Conservation (phyloP, 2,113 vertebrate genomes). For the Phaetusa simplex region DNA sequence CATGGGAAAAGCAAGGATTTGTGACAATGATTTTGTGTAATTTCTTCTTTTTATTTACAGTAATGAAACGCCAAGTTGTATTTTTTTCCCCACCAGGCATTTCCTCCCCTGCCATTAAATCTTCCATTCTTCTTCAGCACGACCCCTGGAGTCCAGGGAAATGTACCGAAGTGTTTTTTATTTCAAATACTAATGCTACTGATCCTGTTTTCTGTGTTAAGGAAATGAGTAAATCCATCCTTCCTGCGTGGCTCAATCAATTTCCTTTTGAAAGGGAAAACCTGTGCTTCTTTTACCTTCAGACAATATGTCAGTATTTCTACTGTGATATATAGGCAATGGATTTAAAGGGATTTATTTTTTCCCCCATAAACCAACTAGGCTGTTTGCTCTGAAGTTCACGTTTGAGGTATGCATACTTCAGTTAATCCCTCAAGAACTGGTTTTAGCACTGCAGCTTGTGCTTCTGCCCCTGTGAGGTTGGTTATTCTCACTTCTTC, state of each 20-base stretch:
- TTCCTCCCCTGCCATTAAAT: not conserved
- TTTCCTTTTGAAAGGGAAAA: not conserved
- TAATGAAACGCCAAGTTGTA: not conserved
- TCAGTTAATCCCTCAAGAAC: not conserved
- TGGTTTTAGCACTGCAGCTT: not conserved
- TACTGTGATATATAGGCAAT: not conserved
- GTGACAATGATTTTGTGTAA: not conserved
- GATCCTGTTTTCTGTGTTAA: not conserved
- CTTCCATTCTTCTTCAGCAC: not conserved
- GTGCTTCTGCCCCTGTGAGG: not conserved
- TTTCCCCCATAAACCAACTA: not conserved
- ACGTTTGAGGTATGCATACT: not conserved
- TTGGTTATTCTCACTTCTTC: not conserved
- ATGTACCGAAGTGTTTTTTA: not conserved
- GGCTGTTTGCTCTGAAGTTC: not conserved
- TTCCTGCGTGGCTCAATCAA: not conserved
- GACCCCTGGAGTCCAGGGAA: not conserved
- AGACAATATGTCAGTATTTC: not conserved
- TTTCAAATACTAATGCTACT: not conserved
- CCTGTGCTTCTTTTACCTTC: not conserved
- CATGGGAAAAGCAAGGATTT: not conserved
- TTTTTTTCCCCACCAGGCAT: not conserved
- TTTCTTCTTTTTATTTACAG: not conserved
- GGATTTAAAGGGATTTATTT: not conserved
- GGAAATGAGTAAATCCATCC: not conserved